Evolutionary conservation across 2,888 invertebrate species (phyloP).

Genomic region (Cataglyphis altisquamis): DNA sequence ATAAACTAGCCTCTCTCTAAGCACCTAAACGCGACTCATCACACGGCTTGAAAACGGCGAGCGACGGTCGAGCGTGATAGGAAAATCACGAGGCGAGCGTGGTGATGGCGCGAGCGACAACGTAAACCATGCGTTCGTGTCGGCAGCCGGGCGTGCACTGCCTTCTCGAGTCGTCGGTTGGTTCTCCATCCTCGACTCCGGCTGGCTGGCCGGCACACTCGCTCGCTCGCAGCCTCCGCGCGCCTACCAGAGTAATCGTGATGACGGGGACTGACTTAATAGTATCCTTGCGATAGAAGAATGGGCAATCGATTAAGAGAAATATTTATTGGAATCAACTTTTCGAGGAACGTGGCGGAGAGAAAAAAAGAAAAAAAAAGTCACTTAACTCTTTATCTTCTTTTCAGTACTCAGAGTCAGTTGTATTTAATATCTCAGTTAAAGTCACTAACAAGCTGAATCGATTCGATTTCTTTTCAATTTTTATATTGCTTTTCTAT

Average conservation of each 20-base stretch:
- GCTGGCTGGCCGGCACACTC: slow-evolving; percentile 46
- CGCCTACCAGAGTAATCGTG: slow-evolving; percentile 22
- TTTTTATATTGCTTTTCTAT: not conserved
- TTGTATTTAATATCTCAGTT: not conserved
- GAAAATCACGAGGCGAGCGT: slow-evolving; percentile 77
- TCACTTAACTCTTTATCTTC: not conserved
- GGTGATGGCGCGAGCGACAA: slow-evolving; percentile 72
- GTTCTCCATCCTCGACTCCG: slow-evolving; percentile 76
- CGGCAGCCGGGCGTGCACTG: slow-evolving; percentile 86
- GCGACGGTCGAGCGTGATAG: slow-evolving; percentile 71
- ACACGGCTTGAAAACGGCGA: slow-evolving; percentile 68
- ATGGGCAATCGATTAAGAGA: slow-evolving; percentile 14
- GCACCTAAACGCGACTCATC: slow-evolving; percentile 69
- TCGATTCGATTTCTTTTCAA: not conserved
- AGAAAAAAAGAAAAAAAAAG: not conserved
- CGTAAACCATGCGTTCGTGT: slow-evolving; percentile 85
- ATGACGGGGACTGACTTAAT: not conserved
- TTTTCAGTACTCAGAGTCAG: not conserved
- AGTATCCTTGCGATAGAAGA: not conserved
- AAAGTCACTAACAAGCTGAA: not conserved
- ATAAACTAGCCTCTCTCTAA: slow-evolving; percentile 43
- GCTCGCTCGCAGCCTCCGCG: slow-evolving; percentile 57
- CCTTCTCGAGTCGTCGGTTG: slow-evolving; percentile 75
- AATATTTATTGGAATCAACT: slow-evolving; percentile 8
- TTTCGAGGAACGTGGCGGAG: not conserved